Base-by-base conservation (phyloP, 2,113 vertebrate species). In the Vulpes vulpes region DNA sequence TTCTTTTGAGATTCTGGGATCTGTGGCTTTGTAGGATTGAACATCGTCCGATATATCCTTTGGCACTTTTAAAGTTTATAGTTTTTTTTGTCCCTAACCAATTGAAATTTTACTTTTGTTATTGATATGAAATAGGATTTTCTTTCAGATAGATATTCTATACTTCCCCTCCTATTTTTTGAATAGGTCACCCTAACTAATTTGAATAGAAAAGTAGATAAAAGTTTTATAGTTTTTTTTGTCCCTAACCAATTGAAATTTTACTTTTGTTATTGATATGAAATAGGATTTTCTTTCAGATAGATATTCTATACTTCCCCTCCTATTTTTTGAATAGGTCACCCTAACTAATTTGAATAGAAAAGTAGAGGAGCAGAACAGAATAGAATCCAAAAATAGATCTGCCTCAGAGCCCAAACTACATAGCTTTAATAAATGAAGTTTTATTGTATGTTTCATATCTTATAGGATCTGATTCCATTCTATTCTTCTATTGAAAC, bases 81-180 rank as follows among this genome's bases (percentile, higher is more conserved):
- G 55, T 12, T 35, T 69, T 59, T 73, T 93, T 91, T 82, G 22
- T 92, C 38, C 22, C 78, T 89, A 82, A 38, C 5, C 11, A 55
- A n/a, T 88, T 15, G 51, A 9, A 62, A 67, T 90, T 96, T 60
- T 85, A n/a, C 84, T 92, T 94, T 86, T 94, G 23, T 84, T 89
- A 69, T 38, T 95, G 30, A 69, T 76, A 49, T 9, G 11, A 91
- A 96, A 15, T 78, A 64, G 53, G 20, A 64, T 43, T 97, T 32
- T 60, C 94, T 94, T 95, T 94, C 76, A 71, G 30, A 12, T 59
- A 60, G 30, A 10, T 59, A 73, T 64, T 10, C 55, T 51, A 25
- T 67, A 91, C 65, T 80, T 91, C 49, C 7, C 8, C 35, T 92
- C 43, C 19, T 43, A 7, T 90, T 87, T 97, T 74, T 79, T 94